These are phyloP conservation scores for Drosophila dives DNA, from an alignment of 2,888 invertebrate species.

Conservation along the genomic window DNA sequence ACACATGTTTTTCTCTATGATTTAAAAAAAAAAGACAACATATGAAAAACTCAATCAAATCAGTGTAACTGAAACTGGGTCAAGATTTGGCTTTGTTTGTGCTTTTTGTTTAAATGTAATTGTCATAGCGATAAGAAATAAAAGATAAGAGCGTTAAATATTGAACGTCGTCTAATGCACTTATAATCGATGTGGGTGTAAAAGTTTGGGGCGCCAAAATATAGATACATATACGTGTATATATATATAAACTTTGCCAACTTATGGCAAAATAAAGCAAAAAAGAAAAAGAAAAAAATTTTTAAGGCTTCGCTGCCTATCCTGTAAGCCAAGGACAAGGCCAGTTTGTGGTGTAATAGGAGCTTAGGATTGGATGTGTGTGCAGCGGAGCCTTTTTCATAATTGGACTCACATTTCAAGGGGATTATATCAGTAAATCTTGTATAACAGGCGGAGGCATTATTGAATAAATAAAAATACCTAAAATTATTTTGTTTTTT, in stretches of 20 bases:
- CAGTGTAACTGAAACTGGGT: conserved; percentile 40
- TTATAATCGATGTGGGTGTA: conserved; percentile 52
- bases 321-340: conserved; percentile 5
- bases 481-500: neutral
- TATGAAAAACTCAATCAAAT: conserved; percentile 8
- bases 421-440: neutral
- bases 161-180: conserved; percentile 49
- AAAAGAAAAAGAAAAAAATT: neutral
- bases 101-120: conserved; percentile 11
- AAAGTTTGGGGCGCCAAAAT: conserved; percentile 8
- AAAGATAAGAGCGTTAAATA: conserved; percentile 25
- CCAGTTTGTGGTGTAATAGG: neutral
- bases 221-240: neutral
- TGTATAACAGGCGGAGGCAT: neutral
- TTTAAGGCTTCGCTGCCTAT: conserved; percentile 21
- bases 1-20: neutral
- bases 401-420: conserved; percentile 12
- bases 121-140: conserved; percentile 20
- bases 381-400: conserved; percentile 4
- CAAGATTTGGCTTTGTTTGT: conserved; percentile 20
- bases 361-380: conserved; percentile 1
- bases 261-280: neutral
- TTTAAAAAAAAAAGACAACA: neutral
- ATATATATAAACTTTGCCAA: conserved; percentile 3
- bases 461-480: neutral